Evolutionary conservation across 2,113 vertebrate species (phyloP).

Genomic region (Hepsetus odoe): DNA sequence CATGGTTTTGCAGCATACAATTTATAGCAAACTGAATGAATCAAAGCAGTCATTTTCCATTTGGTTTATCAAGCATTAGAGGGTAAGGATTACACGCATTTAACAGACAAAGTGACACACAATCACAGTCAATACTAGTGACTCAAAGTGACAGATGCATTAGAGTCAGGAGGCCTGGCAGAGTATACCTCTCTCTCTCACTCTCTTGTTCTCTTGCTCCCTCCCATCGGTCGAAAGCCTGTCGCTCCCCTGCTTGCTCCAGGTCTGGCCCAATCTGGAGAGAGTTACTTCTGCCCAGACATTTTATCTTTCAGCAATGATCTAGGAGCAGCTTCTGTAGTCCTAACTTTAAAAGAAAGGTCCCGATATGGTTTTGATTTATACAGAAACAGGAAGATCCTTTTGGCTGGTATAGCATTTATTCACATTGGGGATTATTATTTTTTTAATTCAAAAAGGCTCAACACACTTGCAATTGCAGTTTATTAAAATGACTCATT

Average conservation of each 20-base stretch:
- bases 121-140: constrained; percentile 40
- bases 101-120: constrained; percentile 34
- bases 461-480: no score
- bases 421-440: no score
- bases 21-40: background rate
- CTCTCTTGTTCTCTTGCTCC: constrained; percentile 32
- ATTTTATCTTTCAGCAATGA: constrained; percentile 13
- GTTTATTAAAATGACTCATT: no score
- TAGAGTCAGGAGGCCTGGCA: constrained; percentile 62
- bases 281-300: constrained; percentile 54
- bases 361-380: background rate
- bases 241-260: constrained; percentile 51
- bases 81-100: constrained; percentile 30
- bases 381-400: no score
- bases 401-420: no score
- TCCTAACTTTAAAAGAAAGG: background rate
- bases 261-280: constrained; percentile 61
- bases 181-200: constrained; percentile 32
- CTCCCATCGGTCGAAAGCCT: constrained; percentile 53
- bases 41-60: background rate
- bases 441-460: no score
- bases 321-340: constrained; percentile 15
- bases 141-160: constrained; percentile 59
- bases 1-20: background rate
- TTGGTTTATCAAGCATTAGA: constrained; percentile 6